These are phyloP conservation scores for Chloroclysta siterata DNA, from an alignment of 2,888 invertebrate species.

Conservation along the genomic window DNA sequence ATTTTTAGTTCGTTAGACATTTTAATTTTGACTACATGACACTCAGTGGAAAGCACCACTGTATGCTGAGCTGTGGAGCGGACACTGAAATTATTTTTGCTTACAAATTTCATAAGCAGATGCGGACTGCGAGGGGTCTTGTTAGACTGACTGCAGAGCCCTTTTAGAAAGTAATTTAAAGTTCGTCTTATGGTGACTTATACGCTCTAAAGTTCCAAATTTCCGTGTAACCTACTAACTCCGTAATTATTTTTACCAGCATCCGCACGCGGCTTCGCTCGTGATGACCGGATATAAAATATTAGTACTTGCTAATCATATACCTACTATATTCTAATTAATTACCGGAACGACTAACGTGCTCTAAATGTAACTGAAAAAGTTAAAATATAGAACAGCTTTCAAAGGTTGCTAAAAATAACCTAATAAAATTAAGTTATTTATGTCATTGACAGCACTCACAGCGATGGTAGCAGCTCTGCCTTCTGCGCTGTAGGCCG, in stretches of 20 bases:
- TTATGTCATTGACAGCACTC: too few species aligned
- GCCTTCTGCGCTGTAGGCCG: too few species aligned
- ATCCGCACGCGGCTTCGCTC: background rate
- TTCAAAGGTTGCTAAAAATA: too few species aligned
- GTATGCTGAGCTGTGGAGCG: constrained; percentile 4
- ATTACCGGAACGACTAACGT: too few species aligned
- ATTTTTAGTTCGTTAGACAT: background rate
- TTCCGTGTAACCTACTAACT: constrained; percentile 7
- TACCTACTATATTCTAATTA: too few species aligned
- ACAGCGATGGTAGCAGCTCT: too few species aligned
- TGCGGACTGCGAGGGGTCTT: constrained; percentile 9
- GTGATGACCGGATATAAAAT: too few species aligned
- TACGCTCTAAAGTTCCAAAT: constrained; percentile 19
- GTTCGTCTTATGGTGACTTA: constrained; percentile 24
- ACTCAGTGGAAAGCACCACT: constrained; percentile 3
- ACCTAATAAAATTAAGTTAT: too few species aligned
- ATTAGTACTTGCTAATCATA: too few species aligned
- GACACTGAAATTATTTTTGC: constrained; percentile 14
- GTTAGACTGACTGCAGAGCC: constrained; percentile 16
- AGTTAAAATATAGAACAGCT: too few species aligned
- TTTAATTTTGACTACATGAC: constrained; percentile 11
- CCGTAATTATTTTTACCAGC: constrained; percentile 7
- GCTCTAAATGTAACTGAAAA: too few species aligned
- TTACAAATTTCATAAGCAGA: constrained; percentile 19
- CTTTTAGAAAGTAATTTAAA: constrained; percentile 38